These are phyloP conservation scores for Acromyrmex heyeri DNA, from an alignment of 1,140 invertebrate species.

Conservation along the genomic window DNA sequence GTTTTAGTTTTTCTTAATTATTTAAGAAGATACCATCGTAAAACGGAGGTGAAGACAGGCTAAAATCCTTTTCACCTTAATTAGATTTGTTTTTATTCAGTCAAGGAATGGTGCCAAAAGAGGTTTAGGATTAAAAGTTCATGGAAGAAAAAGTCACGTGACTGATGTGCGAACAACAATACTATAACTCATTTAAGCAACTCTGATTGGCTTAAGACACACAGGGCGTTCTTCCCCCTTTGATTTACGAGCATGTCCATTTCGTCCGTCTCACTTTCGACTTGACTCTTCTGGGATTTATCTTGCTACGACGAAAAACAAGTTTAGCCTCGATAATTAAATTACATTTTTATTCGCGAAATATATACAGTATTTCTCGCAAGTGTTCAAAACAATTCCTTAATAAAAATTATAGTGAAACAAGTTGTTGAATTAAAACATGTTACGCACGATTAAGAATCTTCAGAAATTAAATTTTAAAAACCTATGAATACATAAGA, in stretches of 20 bases:
- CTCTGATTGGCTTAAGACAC: constrained; percentile 37
- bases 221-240: background rate
- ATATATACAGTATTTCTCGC: background rate
- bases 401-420: background rate
- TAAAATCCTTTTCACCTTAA: constrained; percentile 23
- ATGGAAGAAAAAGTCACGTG: background rate
- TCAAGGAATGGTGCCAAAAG: background rate
- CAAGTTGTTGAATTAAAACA: background rate
- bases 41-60: background rate
- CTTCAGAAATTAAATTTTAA: background rate
- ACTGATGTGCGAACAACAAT: constrained; percentile 28
- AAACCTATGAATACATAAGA: background rate
- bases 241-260: constrained; percentile 27
- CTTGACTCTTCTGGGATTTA: constrained; percentile 28
- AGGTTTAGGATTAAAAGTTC: constrained; percentile 11
- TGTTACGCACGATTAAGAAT: background rate
- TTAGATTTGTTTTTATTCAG: constrained; percentile 32
- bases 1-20: constrained; percentile 21
- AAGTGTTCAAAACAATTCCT: background rate
- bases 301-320: background rate
- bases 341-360: background rate
- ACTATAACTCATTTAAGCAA: constrained; percentile 44
- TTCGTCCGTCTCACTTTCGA: background rate
- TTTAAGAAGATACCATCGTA: background rate
- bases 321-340: constrained; percentile 6